phyloP scores from a whole-genome alignment of 2,888 invertebrate species.

The Ichneumoninae sp. region DNA sequence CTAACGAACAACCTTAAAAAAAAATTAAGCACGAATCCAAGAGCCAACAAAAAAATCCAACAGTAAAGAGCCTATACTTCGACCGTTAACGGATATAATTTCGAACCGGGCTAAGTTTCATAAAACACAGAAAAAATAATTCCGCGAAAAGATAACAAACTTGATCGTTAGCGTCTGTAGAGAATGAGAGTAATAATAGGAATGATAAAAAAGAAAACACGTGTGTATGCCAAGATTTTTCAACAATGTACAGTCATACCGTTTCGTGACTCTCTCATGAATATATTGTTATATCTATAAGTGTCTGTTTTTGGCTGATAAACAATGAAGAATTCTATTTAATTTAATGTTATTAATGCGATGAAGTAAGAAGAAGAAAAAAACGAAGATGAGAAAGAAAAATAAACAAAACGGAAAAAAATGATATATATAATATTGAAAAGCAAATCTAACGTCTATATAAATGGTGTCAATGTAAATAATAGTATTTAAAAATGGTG shows the following conservation, averaged over 20 bases:
- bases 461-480: conserved; percentile 82
- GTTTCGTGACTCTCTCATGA: conserved; percentile 69
- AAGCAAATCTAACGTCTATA: conserved; percentile 76
- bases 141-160: conserved; percentile 9
- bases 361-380: conserved; percentile 15
- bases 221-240: conserved; percentile 75
- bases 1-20: not conserved
- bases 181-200: conserved; percentile 32
- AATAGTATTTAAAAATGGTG: conserved; percentile 74
- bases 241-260: conserved; percentile 77
- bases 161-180: conserved; percentile 29
- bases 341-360: conserved; percentile 75
- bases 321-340: conserved; percentile 76
- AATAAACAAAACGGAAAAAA: conserved; percentile 28
- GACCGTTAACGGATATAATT: not conserved
- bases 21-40: conserved; percentile 16
- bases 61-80: not conserved
- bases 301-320: conserved; percentile 67
- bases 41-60: not conserved
- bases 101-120: conserved; percentile 6
- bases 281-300: conserved; percentile 70
- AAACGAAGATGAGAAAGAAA: conserved; percentile 28
- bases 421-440: conserved; percentile 62
- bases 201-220: conserved; percentile 39
- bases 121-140: conserved; percentile 9